phyloP scores from a whole-genome alignment of 2,888 invertebrate genomes.

The Ferrisia virgata region DNA sequence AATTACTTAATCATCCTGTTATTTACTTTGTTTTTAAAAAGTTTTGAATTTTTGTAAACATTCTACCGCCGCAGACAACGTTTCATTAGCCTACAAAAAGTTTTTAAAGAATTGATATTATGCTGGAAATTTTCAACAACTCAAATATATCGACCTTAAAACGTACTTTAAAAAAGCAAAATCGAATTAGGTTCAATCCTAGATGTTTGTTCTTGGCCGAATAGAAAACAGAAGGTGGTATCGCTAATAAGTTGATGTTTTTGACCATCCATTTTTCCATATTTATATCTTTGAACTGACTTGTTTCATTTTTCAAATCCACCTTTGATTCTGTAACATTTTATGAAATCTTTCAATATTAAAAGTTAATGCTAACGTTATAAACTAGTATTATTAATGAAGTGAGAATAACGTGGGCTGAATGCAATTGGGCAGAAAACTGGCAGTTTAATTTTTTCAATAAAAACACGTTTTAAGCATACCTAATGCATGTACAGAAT shows the following conservation, averaged over 20 bases:
- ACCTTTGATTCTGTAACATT: conserved; percentile 61
- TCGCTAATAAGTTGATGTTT: conserved; percentile 85
- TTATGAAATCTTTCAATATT: not conserved
- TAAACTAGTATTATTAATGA: not conserved
- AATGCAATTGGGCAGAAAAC: not conserved
- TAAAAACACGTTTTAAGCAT: not conserved
- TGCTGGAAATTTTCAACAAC: not conserved
- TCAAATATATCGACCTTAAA: not conserved
- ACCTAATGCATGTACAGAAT: not conserved
- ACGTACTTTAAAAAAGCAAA: conserved; percentile 87
- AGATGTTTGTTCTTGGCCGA: conserved; percentile 71
- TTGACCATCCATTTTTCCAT: conserved; percentile 96
- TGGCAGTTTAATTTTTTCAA: not conserved
- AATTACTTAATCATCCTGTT: not conserved
- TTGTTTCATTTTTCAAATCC: conserved; percentile 66
- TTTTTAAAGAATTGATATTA: not conserved
- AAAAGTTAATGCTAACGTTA: too few relatives aligned
- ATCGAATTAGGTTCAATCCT: conserved; percentile 82
- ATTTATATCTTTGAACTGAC: conserved; percentile 76
- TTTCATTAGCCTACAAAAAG: conserved; percentile 15
- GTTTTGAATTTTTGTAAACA: conserved; percentile 21
- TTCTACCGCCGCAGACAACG: not conserved
- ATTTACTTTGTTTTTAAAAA: not conserved
- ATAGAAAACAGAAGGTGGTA: conserved; percentile 94
- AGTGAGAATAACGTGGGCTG: not conserved